phyloP scores from a whole-genome alignment of 2,113 vertebrate species.

The Gavia stellata region DNA sequence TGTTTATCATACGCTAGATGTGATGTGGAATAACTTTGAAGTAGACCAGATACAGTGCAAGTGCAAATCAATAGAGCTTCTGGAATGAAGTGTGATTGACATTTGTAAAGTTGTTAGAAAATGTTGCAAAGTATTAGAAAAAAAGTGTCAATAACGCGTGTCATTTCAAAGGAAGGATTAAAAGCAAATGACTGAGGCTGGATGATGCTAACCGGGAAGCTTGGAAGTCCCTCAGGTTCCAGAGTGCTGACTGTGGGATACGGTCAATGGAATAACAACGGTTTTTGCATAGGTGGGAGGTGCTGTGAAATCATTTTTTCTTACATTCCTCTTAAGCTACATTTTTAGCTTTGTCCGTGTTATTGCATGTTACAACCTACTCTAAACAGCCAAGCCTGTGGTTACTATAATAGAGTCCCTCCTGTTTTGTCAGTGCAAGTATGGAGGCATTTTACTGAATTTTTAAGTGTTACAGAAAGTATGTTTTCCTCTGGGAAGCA shows the following conservation, averaged over 20 bases:
- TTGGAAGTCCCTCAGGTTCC: background rate
- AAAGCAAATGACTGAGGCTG: background rate
- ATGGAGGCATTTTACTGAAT: background rate
- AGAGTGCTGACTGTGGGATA: background rate
- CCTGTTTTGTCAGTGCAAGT: background rate
- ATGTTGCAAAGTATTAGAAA: background rate
- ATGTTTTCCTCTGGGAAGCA: background rate
- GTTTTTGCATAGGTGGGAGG: background rate
- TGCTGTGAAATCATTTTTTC: background rate
- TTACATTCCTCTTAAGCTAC: background rate
- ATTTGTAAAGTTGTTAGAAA: background rate
- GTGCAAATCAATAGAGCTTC: background rate
- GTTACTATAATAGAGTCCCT: background rate
- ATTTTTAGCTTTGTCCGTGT: background rate
- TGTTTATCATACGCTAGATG: background rate
- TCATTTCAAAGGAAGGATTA: slow-evolving; percentile 2
- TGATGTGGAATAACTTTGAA: background rate
- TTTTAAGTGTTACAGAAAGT: background rate
- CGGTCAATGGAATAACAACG: background rate
- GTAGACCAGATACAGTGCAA: background rate
- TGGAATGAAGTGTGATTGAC: background rate
- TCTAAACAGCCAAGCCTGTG: background rate
- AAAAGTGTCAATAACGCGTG: background rate
- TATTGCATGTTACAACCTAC: background rate
- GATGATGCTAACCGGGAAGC: background rate